Evolutionary conservation across 2,113 vertebrate genomes (phyloP).

Genomic region (Paralichthys olivaceus): DNA sequence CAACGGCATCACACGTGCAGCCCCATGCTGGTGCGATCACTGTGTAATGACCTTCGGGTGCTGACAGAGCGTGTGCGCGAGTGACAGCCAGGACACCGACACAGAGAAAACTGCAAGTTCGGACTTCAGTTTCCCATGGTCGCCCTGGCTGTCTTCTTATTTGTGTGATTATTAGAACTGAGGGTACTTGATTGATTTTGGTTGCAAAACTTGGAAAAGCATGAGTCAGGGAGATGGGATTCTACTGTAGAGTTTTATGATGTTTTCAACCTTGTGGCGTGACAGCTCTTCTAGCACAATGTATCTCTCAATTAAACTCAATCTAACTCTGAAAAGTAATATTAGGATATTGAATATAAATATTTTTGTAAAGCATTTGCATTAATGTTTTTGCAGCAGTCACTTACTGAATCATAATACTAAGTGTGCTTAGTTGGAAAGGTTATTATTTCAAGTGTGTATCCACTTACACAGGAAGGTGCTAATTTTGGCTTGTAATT

Average conservation of each 20-base stretch:
- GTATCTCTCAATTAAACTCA: too few species aligned
- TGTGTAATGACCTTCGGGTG: slow-evolving; percentile 77
- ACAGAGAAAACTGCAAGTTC: slow-evolving; percentile 30
- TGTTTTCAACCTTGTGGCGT: neutral
- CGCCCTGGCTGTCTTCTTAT: slow-evolving; percentile 17
- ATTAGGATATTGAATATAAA: neutral
- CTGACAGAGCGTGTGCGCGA: slow-evolving; percentile 38
- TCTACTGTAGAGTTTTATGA: too few species aligned
- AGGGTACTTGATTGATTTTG: slow-evolving; percentile 1
- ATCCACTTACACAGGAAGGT: slow-evolving; percentile 14
- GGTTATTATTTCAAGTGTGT: slow-evolving; percentile 24
- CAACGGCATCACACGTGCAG: slow-evolving; percentile 59
- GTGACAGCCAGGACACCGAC: slow-evolving; percentile 56
- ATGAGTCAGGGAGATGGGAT: neutral
- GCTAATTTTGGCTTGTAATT: slow-evolving; percentile 49
- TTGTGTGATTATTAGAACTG: slow-evolving; percentile 24
- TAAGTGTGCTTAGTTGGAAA: neutral
- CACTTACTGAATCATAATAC: neutral
- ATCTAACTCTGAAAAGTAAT: neutral
- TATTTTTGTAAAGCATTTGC: neutral
- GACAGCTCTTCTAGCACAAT: neutral
- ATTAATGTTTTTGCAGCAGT: neutral
- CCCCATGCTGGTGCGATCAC: slow-evolving; percentile 69
- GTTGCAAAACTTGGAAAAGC: neutral
- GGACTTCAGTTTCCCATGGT: slow-evolving; percentile 28